A percentile compares a stretch with the other conserved stretches of the same genome.
Evolutionary conservation across 2,797 vertebrate species (phyloP).

Genomic region (Gobio occitaniae): DNA sequence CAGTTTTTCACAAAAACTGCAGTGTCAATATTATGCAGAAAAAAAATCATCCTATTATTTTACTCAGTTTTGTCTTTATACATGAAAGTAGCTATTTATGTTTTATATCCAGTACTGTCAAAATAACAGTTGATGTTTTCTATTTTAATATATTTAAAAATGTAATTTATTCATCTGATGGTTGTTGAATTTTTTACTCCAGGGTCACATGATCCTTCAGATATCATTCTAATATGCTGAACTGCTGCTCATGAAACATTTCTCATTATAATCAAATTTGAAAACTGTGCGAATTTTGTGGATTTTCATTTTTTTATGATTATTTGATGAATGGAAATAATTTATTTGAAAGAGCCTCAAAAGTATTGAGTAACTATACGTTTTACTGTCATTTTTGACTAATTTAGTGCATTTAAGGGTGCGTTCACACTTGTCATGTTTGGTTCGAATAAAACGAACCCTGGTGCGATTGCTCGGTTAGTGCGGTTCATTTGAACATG

Average conservation of each 20-base stretch:
- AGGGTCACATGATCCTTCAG: no score
- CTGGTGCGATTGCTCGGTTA: no score
- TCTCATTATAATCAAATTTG: not conserved
- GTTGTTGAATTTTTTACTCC: no score
- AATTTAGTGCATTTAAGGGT: no score
- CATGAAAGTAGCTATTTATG: not conserved
- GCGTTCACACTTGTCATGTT: no score
- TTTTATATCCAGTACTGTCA: not conserved
- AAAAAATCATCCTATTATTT: not conserved
- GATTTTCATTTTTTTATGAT: not conserved
- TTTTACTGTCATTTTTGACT: no score
- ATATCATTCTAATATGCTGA: no score
- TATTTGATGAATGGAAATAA: not conserved
- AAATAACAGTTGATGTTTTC: not conserved
- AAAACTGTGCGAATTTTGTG: not conserved
- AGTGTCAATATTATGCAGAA: not conserved
- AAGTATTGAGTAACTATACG: not conserved
- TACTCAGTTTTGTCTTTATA: not conserved
- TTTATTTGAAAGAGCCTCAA: not conserved
- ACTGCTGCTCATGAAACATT: no score
- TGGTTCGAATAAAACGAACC: no score
- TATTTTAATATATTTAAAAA: no score
- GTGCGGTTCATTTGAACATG: no score
- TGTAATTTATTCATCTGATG: no score
- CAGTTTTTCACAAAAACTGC: not conserved